phyloP scores from a whole-genome alignment of 1,140 invertebrate species.

The Apis cerana region DNA sequence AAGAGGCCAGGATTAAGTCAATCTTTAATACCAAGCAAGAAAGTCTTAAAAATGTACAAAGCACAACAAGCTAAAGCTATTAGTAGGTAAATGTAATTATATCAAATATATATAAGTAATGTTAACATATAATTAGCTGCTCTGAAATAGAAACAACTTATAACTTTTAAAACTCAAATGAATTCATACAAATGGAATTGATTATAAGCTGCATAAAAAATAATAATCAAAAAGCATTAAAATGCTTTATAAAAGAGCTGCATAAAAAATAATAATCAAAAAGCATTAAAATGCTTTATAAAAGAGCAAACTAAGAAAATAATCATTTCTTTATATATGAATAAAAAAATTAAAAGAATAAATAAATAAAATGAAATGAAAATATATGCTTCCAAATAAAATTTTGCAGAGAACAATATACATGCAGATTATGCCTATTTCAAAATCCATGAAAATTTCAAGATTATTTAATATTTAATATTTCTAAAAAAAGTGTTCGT shows the following conservation, averaged over 20 bases:
- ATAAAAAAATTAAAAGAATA: neutral
- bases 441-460: conserved; percentile 20
- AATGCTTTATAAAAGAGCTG: conserved; percentile 3
- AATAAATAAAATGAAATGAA: neutral
- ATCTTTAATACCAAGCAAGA: conserved; percentile 90
- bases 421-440: conserved; percentile 9
- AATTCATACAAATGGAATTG: neutral
- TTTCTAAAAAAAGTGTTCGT: conserved; percentile 43
- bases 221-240: neutral
- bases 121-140: conserved; percentile 18
- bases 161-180: conserved; percentile 27
- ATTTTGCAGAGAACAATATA: conserved; percentile 13
- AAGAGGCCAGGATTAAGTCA: conserved; percentile 90
- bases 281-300: neutral
- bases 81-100: conserved; percentile 74
- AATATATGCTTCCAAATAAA: conserved; percentile 36
- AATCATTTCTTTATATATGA: conserved; percentile 1
- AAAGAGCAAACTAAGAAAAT: conserved; percentile 2
- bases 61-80: conserved; percentile 82
- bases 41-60: conserved; percentile 90
- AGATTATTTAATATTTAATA: conserved; percentile 44
- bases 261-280: neutral
- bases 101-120: conserved; percentile 23
- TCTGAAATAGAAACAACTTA: conserved; percentile 20
- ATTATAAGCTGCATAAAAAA: conserved; percentile 1